Evolutionary conservation across 2,113 vertebrate genomes (phyloP).

Genomic region (Nycticorax nycticorax): DNA sequence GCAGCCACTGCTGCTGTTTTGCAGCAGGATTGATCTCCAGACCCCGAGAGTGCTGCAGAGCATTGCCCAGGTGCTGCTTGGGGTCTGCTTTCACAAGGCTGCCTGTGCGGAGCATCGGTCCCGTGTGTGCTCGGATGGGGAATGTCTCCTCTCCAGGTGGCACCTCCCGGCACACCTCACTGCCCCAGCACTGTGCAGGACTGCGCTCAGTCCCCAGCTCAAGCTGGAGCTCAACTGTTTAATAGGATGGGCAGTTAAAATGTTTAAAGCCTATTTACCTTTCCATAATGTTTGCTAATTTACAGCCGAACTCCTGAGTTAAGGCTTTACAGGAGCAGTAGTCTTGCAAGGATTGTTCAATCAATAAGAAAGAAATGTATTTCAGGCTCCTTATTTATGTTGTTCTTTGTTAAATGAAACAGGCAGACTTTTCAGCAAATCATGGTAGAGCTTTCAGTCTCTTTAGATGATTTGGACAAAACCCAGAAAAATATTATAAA

Average conservation of each 20-base stretch:
- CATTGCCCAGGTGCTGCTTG: no score
- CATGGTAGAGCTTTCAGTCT: neutral
- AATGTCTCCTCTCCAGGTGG: accelerated
- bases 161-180: neutral
- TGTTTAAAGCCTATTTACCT: neutral
- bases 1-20: neutral
- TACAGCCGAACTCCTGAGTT: neutral
- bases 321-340: neutral
- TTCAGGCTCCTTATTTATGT: neutral
- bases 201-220: neutral
- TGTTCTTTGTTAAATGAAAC: neutral
- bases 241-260: neutral
- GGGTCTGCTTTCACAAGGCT: neutral
- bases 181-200: accelerated
- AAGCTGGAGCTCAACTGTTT: neutral
- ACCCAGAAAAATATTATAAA: neutral
- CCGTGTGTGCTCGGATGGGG: accelerated
- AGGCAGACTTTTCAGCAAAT: neutral
- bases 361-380: neutral
- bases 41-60: neutral
- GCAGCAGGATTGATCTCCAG: neutral
- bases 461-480: conserved; percentile 26
- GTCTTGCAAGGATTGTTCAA: neutral
- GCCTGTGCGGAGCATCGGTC: accelerated
- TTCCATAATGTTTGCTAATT: neutral